Percentiles rank a stretch among this genome's conserved stretches.
Evolutionary conservation across 2,888 invertebrate species (phyloP).

Genomic region (Cinara cedri): DNA sequence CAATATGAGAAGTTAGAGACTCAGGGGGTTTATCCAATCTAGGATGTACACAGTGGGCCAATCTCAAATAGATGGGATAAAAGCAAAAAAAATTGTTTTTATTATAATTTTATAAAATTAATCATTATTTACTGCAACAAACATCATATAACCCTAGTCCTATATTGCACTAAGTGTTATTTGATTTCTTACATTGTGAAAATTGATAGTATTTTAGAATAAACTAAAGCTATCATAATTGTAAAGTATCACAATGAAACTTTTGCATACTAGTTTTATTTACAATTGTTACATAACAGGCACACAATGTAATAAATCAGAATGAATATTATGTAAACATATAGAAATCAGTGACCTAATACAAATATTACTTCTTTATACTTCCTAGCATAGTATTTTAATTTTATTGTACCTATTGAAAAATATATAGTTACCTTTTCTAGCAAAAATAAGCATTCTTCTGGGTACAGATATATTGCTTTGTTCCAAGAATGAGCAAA

Average conservation of each 20-base stretch:
- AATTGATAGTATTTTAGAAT: no score
- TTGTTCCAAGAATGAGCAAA: conserved; percentile 66
- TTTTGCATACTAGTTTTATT: not conserved
- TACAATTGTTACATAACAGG: no score
- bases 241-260: not conserved
- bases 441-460: conserved; percentile 72
- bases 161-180: no score
- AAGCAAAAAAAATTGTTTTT: no score
- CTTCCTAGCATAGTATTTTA: not conserved
- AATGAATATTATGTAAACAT: not conserved
- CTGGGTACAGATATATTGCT: conserved; percentile 68
- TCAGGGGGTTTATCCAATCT: no score
- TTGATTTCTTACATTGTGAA: no score
- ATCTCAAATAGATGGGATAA: no score
- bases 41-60: no score
- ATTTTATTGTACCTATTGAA: not conserved
- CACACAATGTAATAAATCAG: not conserved
- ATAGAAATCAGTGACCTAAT: not conserved
- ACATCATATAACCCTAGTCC: no score
- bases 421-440: conserved; percentile 68
- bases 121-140: no score
- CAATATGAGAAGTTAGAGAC: no score
- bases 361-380: not conserved
- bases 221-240: not conserved
- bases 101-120: no score